phyloP scores from a whole-genome alignment of 2,888 invertebrate genomes.

The Kuschelorhynchus macadamiae region DNA sequence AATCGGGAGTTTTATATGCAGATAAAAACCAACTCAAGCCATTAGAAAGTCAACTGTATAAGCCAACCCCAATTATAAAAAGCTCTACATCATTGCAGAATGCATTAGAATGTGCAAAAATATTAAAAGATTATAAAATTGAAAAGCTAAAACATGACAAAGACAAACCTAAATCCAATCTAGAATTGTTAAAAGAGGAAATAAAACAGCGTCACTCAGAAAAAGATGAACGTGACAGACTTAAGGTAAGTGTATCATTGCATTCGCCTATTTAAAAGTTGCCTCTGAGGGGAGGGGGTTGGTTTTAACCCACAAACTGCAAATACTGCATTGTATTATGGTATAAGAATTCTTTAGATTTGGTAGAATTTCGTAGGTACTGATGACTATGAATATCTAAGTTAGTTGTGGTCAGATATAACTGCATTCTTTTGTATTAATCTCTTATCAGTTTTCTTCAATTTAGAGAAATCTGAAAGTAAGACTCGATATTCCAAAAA shows the following conservation, averaged over 20 bases:
- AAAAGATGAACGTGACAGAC: slow-evolving; percentile 78
- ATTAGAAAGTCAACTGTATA: slow-evolving; percentile 88
- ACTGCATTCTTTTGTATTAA: too few relatives aligned
- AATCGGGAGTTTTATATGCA: slow-evolving; percentile 95
- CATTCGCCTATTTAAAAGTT: too few relatives aligned
- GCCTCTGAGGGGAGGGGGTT: too few relatives aligned
- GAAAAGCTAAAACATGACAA: slow-evolving; percentile 68
- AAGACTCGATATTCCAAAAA: too few relatives aligned
- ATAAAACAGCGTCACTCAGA: slow-evolving; percentile 94
- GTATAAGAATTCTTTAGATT: too few relatives aligned
- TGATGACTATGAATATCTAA: too few relatives aligned
- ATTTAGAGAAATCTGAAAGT: too few relatives aligned
- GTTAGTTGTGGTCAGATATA: too few relatives aligned
- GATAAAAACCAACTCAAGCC: slow-evolving; percentile 75
- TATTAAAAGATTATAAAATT: slow-evolving; percentile 73
- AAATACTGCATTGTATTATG: too few relatives aligned
- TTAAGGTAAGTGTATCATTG: slow-evolving; percentile 44
- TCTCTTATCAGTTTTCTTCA: too few relatives aligned
- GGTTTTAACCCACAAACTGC: too few relatives aligned
- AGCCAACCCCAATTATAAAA: slow-evolving; percentile 82
- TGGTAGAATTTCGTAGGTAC: too few relatives aligned
- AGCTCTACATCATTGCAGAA: slow-evolving; percentile 73
- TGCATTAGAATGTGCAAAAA: slow-evolving; percentile 77
- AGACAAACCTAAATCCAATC: slow-evolving; percentile 94
- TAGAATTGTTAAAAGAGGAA: slow-evolving; percentile 98